These are phyloP conservation scores for Tetheella fluctuosa DNA, from an alignment of 2,888 invertebrate species.

Conservation along the genomic window DNA sequence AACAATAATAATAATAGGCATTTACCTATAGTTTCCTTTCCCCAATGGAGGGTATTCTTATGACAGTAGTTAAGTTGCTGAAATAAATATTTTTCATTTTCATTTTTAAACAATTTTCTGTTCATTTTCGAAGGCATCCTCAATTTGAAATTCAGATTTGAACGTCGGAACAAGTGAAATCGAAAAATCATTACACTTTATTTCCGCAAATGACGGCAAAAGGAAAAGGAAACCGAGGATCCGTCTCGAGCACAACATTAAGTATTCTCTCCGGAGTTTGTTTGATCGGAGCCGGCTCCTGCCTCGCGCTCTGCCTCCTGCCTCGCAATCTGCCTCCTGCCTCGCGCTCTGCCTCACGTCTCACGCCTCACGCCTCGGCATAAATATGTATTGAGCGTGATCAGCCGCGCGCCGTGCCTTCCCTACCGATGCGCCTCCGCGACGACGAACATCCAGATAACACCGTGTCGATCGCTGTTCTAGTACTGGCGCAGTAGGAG, in stretches of 20 bases:
- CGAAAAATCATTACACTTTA: slow-evolving; percentile 12
- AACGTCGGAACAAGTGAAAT: slow-evolving; percentile 1
- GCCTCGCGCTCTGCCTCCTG: not conserved
- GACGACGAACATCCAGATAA: not conserved
- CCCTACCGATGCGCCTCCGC: not conserved
- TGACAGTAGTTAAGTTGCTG: too few relatives aligned
- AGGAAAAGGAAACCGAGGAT: slow-evolving; percentile 7
- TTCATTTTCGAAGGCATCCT: not conserved
- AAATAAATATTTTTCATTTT: not conserved
- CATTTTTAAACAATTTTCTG: not conserved
- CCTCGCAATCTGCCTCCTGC: not conserved
- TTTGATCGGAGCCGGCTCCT: not conserved
- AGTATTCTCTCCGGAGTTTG: slow-evolving; percentile 12
- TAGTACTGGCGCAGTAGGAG: not conserved
- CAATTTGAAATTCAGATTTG: not conserved
- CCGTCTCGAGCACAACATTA: slow-evolving; percentile 9
- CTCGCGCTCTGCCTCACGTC: not conserved
- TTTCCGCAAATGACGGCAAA: slow-evolving; percentile 3
- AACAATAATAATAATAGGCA: too few relatives aligned
- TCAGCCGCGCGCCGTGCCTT: not conserved
- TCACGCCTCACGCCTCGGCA: not conserved
- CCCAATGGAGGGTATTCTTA: too few relatives aligned
- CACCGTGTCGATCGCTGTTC: not conserved
- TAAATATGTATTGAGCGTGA: not conserved
- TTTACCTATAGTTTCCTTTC: too few relatives aligned